A percentile compares a stretch with the other conserved stretches of the same genome.
Conservation (phyloP, 1,140 invertebrate species). For the Drosophila albomicans region DNA sequence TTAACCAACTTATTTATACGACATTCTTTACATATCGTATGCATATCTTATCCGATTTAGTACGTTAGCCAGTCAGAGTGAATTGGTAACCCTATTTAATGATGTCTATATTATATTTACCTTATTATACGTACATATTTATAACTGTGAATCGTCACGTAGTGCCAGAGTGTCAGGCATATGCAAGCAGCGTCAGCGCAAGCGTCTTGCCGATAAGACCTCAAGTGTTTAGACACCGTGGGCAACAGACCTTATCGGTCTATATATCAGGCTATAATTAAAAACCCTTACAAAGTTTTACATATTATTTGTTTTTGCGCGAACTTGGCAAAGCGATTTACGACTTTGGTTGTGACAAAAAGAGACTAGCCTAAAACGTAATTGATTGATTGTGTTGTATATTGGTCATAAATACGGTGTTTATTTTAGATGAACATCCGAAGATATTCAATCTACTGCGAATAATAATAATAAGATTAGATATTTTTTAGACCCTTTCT, state of each 20-base stretch:
- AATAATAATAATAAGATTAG: no score
- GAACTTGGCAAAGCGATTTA: background rate
- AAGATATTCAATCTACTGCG: no score
- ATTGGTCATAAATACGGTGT: no score
- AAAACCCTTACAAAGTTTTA: conserved; percentile 17
- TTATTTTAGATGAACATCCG: no score
- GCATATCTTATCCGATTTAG: background rate
- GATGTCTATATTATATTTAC: conserved; percentile 1
- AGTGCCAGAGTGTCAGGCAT: background rate
- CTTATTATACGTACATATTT: conserved; percentile 7
- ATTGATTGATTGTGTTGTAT: no score
- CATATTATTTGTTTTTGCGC: background rate
- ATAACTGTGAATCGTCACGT: conserved; percentile 21
- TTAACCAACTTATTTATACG: no score
- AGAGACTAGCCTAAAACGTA: no score
- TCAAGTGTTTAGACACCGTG: conserved; percentile 14
- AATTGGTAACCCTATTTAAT: background rate
- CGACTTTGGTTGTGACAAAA: no score
- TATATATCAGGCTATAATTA: conserved; percentile 6
- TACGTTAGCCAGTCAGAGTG: background rate
- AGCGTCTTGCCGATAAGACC: conserved; percentile 3
- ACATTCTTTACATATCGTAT: background rate
- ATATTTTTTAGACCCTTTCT: no score
- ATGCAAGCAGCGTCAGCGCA: background rate
- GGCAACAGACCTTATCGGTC: conserved; percentile 14